Percentiles rank a stretch among this genome's conserved stretches.
Conservation (phyloP, 2,113 vertebrate genomes). For the Toxotes jaculatrix region DNA sequence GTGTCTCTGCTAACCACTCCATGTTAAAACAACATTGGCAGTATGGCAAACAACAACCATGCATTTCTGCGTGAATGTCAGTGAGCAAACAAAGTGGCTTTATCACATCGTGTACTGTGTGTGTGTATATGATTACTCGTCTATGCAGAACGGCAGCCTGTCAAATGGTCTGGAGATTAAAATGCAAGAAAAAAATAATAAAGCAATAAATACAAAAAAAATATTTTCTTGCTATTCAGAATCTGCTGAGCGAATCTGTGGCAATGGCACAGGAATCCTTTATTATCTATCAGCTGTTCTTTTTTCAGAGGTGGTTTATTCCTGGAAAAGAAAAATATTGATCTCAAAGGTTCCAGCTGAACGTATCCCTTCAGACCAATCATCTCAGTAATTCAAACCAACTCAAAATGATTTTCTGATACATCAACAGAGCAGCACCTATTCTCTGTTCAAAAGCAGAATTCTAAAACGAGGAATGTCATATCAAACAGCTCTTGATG, state of each 20-base stretch:
- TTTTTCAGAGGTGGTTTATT: conserved; percentile 37
- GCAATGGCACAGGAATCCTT: conserved; percentile 46
- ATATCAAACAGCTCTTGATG: conserved; percentile 36
- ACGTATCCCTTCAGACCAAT: conserved; percentile 50
- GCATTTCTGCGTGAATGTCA: conserved; percentile 15
- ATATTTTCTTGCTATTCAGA: conserved; percentile 19
- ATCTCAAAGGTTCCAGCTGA: conserved; percentile 52
- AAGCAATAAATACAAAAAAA: conserved; percentile 12
- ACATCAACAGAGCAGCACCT: conserved; percentile 18
- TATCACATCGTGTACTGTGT: not conserved
- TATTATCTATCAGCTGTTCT: conserved; percentile 38
- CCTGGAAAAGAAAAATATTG: conserved; percentile 49
- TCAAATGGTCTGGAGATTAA: conserved; percentile 22
- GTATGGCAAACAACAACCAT: not conserved
- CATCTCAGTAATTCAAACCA: conserved; percentile 46
- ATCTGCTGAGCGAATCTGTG: conserved; percentile 1
- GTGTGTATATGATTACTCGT: conserved; percentile 14
- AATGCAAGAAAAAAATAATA: conserved; percentile 9
- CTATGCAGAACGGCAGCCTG: conserved; percentile 11
- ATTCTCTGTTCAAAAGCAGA: conserved; percentile 30
- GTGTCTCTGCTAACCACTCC: conserved; percentile 36
- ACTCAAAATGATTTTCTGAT: conserved; percentile 17
- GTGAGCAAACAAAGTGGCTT: conserved; percentile 13
- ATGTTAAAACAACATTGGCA: conserved; percentile 33
- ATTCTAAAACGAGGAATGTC: conserved; percentile 11